Conservation (phyloP, 2,888 invertebrate genomes). For the Smittia aterrima region DNA sequence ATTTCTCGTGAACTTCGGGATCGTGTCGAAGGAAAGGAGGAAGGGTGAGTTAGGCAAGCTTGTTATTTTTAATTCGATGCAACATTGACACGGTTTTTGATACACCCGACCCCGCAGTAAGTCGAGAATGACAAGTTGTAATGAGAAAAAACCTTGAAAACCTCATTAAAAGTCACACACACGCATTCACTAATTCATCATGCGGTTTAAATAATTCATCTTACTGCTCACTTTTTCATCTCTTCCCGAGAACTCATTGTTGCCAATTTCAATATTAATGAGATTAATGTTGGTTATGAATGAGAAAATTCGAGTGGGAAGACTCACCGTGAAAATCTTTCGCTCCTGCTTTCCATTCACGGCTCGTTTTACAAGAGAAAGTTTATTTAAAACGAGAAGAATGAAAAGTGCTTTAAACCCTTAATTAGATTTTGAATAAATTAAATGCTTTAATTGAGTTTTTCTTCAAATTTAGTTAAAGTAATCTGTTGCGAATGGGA, state of each 20-base stretch:
- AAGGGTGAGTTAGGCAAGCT: not conserved
- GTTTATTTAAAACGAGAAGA: slow-evolving; percentile 10
- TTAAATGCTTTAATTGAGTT: slow-evolving; percentile 28
- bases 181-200: slow-evolving; percentile 16
- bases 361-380: not conserved
- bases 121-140: not conserved
- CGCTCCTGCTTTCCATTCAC: not conserved
- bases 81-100: slow-evolving; percentile 6
- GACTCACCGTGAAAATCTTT: not conserved
- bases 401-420: slow-evolving; percentile 24
- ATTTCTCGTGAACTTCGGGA: not conserved
- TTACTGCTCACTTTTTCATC: not conserved
- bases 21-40: not conserved
- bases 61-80: slow-evolving; percentile 10
- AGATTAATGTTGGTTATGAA: slow-evolving; percentile 15
- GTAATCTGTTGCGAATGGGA: slow-evolving; percentile 8
- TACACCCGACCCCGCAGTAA: not conserved
- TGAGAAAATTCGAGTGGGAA: not conserved
- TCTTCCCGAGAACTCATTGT: not conserved
- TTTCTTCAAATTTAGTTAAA: slow-evolving; percentile 1
- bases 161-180: slow-evolving; percentile 16
- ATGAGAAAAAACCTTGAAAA: slow-evolving; percentile 13
- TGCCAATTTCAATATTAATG: slow-evolving; percentile 33
- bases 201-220: slow-evolving; percentile 24
- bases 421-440: slow-evolving; percentile 31